Evolutionary conservation across 2,113 vertebrate genomes (phyloP), one percentile per base, ranked within the genome.

Genomic region (Psammodynastes pulverulentus): DNA sequence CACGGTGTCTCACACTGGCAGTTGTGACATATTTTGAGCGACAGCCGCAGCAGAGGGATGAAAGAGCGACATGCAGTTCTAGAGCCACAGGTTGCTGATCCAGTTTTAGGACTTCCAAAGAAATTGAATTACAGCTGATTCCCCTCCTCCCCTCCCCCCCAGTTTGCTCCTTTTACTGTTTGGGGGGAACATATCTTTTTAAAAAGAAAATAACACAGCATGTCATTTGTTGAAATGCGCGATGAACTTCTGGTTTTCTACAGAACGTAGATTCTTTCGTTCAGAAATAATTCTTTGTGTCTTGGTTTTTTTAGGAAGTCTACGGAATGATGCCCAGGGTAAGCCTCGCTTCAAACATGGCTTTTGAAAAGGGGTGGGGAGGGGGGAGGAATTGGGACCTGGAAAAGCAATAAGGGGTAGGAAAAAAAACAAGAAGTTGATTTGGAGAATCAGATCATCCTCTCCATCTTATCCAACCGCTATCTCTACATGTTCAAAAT

Each of bases 261-360:
- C 29, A 3, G 53, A 15, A 79, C 58, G 46, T 45, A 54, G 12
- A 39, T 56, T 90, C 5, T 92, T 86, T 87, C 1, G 2, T 29
- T 2, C 9, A 90, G 19, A 58, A 54, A 46, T 67, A n/a, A 89
- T 86, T 1, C 3, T 13, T 2, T n/a, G 8, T 51, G 0, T 24
- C 90, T 86, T 15, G 39, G 53, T 95, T 49, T 84, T 95, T 98
- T 92, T 96, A 99, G 97, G 98, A 99, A 87, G 89, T 98, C 79
- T 97, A 98, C 10, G 98, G 98, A 0, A 92, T 95, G 93, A 97
- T 98, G 96, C 98, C 98, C 94, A 98, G 97, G 98, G 98, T 99
- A 94, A 97, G 97, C 96, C 49, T 72, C 45, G 3, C 24, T 51
- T 84, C 1, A 39, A 45, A 8, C 39, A 21, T 72, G 24, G 24